phyloP scores from a whole-genome alignment of 2,888 invertebrate genomes.

The Blomia tropicalis region DNA sequence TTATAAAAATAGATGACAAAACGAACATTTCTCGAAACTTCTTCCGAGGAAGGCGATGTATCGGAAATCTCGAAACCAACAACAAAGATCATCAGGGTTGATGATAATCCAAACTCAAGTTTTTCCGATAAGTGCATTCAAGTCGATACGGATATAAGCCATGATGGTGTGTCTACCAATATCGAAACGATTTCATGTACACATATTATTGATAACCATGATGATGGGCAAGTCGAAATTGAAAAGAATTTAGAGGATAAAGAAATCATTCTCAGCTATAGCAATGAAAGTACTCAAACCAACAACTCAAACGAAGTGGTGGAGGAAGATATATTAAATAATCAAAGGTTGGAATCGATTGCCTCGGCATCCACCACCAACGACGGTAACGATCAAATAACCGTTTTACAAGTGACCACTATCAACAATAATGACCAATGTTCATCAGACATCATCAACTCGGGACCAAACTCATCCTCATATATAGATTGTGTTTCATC shows the following conservation, averaged over 20 bases:
- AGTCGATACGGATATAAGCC: background rate
- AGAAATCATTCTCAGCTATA: background rate
- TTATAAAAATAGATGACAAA: background rate
- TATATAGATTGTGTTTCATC: background rate
- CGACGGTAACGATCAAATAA: background rate
- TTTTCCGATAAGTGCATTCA: conserved; percentile 9
- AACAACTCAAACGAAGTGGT: background rate
- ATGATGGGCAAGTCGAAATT: background rate
- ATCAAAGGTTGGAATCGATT: conserved; percentile 25
- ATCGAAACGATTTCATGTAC: too few species aligned
- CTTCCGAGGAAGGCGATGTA: background rate
- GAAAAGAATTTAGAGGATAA: background rate
- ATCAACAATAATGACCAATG: background rate
- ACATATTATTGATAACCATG: background rate
- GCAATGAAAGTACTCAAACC: background rate
- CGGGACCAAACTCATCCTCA: background rate
- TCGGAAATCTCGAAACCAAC: conserved; percentile 12
- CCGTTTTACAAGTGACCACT: background rate
- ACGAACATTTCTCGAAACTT: background rate
- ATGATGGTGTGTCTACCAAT: background rate
- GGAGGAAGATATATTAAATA: too few species aligned
- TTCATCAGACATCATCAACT: background rate
- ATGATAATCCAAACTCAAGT: conserved; percentile 2
- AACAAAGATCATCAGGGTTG: background rate
- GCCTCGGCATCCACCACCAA: conserved; percentile 26